These are phyloP conservation scores for Arizona elegans DNA, from an alignment of 2,113 vertebrate genomes.

Conservation along the genomic window DNA sequence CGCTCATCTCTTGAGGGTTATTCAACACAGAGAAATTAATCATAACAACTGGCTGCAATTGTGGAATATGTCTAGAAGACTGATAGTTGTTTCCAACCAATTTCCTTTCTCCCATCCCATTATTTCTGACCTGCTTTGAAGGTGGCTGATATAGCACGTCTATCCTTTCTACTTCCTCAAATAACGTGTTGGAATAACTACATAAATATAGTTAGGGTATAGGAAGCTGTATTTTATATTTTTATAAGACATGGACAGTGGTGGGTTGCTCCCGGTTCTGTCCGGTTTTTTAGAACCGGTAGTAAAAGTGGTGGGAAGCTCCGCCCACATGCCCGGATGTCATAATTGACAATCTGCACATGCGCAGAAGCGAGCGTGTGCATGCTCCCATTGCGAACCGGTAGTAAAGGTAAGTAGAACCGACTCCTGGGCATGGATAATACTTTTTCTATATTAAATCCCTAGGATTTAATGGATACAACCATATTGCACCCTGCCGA, in stretches of 20 bases:
- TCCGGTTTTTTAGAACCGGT: too few relatives aligned
- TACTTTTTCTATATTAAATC: neutral
- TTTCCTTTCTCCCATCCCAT: neutral
- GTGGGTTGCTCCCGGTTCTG: too few relatives aligned
- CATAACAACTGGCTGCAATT: neutral
- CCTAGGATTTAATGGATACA: neutral
- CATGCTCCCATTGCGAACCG: too few relatives aligned
- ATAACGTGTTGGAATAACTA: neutral
- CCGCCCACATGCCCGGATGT: too few relatives aligned
- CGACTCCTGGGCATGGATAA: too few relatives aligned
- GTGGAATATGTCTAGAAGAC: neutral
- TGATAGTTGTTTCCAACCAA: neutral
- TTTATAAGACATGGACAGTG: too few relatives aligned
- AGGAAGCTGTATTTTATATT: neutral
- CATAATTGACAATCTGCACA: too few relatives aligned
- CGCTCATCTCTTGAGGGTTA: neutral
- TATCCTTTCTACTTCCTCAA: neutral
- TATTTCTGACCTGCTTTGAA: neutral
- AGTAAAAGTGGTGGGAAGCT: too few relatives aligned
- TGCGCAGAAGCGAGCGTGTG: too few relatives aligned
- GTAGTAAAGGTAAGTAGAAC: too few relatives aligned
- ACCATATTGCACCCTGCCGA: neutral
- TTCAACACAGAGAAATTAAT: neutral
- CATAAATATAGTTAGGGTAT: slow-evolving; percentile 19
- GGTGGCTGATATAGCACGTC: neutral